Conservation (phyloP, 2,113 vertebrate species). For the Cephalophus harveyi region DNA sequence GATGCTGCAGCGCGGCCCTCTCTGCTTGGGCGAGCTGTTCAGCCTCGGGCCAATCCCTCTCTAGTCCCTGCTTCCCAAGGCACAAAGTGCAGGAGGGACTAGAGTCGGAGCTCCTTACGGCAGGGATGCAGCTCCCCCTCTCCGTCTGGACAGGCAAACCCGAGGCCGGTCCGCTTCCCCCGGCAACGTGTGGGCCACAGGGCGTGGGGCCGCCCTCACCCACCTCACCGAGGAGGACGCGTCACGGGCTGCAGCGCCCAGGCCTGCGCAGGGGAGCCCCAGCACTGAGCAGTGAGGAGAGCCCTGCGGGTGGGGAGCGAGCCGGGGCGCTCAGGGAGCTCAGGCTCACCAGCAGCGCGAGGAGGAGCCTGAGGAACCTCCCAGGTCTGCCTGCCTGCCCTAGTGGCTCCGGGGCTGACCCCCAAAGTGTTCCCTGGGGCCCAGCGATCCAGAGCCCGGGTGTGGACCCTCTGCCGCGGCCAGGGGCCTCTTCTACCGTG, state of each 20-base stretch:
- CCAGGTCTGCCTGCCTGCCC: background rate
- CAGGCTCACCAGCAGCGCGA: rapidly evolving
- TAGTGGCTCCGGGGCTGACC: background rate
- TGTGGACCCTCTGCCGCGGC: rapidly evolving
- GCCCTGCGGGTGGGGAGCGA: rapidly evolving
- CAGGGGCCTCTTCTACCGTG: background rate
- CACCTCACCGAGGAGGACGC: too few relatives aligned
- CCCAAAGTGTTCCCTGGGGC: background rate
- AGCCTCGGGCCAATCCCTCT: background rate
- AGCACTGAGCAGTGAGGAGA: background rate
- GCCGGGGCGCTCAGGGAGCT: background rate
- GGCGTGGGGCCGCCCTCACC: rapidly evolving
- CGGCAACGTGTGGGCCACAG: background rate
- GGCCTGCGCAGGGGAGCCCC: too few relatives aligned
- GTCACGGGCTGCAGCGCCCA: background rate
- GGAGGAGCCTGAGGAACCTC: background rate
- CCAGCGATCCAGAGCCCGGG: background rate
- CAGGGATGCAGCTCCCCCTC: background rate
- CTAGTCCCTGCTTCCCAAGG: background rate
- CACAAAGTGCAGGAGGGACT: background rate
- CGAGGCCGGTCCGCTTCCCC: rapidly evolving
- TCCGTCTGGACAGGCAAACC: too few relatives aligned
- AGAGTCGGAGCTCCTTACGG: background rate
- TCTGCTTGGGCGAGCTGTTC: background rate
- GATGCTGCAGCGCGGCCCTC: rapidly evolving